A percentile compares a stretch with the other conserved stretches of the same genome.
These are phyloP conservation scores for Ophraella communa DNA, from an alignment of 2,888 invertebrate species.

Conservation along the genomic window DNA sequence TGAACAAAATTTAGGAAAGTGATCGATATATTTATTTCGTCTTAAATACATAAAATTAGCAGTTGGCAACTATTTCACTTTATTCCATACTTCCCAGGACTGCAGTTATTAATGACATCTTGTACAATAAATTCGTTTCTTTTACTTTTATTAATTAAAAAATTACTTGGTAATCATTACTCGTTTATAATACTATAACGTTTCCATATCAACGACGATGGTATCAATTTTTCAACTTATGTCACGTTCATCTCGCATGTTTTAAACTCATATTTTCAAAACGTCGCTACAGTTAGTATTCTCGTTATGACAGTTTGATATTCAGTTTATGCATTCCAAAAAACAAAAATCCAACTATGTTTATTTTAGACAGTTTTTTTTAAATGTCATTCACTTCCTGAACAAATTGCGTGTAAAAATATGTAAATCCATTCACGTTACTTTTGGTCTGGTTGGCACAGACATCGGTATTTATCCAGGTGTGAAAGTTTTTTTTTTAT, in stretches of 20 bases:
- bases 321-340: neutral
- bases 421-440: slow-evolving; percentile 10
- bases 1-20: too few species aligned
- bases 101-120: neutral
- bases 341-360: neutral
- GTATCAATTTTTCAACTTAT: neutral
- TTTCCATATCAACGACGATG: neutral
- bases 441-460: slow-evolving; percentile 11
- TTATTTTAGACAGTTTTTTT: neutral
- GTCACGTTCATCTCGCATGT: neutral
- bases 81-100: neutral
- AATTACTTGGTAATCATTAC: neutral
- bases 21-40: too few species aligned
- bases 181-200: neutral
- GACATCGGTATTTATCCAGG: slow-evolving; percentile 27
- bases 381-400: neutral
- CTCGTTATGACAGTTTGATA: neutral
- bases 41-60: too few species aligned
- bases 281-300: neutral
- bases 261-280: neutral
- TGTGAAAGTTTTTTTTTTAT: slow-evolving; percentile 19
- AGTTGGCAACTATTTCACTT: too few species aligned
- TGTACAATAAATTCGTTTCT: neutral
- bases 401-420: slow-evolving; percentile 13
- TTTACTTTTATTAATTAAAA: neutral